These are phyloP conservation scores for Diprion similis DNA, from an alignment of 1,140 invertebrate genomes.

Conservation along the genomic window DNA sequence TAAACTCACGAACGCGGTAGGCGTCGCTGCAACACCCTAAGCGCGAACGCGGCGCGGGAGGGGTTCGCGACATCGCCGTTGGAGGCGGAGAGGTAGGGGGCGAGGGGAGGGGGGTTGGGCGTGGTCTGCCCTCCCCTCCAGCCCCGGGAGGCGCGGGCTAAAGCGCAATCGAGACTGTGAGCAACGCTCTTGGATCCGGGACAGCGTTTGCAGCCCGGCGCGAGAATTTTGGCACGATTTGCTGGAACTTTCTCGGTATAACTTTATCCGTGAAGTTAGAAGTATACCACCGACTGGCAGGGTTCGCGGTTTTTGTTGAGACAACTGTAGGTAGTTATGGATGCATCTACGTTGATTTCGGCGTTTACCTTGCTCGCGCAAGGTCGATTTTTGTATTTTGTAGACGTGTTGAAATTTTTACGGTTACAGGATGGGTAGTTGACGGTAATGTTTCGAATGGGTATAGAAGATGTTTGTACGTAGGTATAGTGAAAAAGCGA, in stretches of 20 bases:
- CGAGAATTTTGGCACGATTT: slow-evolving; percentile 56
- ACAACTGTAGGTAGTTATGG: too few relatives aligned
- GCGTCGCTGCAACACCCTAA: slow-evolving; percentile 46
- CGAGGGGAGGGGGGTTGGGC: slow-evolving; percentile 32
- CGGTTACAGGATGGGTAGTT: too few relatives aligned
- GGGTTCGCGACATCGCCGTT: slow-evolving; percentile 30
- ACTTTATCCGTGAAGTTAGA: too few relatives aligned
- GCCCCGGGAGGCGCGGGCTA: slow-evolving; percentile 33
- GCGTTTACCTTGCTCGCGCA: too few relatives aligned
- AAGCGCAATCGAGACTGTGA: slow-evolving; percentile 32
- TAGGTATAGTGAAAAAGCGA: too few relatives aligned
- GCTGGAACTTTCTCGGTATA: slow-evolving; percentile 34
- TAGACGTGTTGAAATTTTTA: too few relatives aligned
- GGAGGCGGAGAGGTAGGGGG: background rate
- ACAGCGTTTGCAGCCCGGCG: slow-evolving; percentile 39
- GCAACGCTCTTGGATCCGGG: background rate
- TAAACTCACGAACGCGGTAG: slow-evolving; percentile 40
- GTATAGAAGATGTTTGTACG: too few relatives aligned
- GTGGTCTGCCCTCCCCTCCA: slow-evolving; percentile 31
- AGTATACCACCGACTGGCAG: too few relatives aligned
- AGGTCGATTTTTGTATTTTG: too few relatives aligned
- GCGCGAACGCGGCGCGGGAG: slow-evolving; percentile 43
- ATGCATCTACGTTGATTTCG: too few relatives aligned
- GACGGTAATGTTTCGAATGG: too few relatives aligned
- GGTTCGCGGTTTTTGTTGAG: too few relatives aligned